Percentiles rank a stretch among this genome's conserved stretches.
These are phyloP conservation scores for Chaunax sp. DNA, from an alignment of 2,797 vertebrate species.

Conservation along the genomic window DNA sequence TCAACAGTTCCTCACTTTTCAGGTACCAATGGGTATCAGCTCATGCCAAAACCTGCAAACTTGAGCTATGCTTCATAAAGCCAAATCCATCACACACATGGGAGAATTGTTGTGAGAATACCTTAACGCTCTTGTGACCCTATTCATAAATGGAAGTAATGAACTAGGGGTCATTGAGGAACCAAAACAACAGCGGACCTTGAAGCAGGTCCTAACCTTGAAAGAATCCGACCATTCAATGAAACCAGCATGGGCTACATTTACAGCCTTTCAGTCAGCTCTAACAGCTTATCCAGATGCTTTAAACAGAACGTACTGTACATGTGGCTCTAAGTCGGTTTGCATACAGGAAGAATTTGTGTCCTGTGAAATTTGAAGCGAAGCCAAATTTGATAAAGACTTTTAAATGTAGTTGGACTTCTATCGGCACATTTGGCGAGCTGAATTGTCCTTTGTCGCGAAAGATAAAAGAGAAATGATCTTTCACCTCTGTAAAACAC, in stretches of 20 bases:
- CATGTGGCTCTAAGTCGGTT: not conserved
- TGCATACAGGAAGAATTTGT: constrained; percentile 5
- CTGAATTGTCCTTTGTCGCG: constrained; percentile 7
- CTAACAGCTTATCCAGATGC: constrained; percentile 21
- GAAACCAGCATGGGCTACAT: constrained; percentile 52
- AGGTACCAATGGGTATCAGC: not conserved
- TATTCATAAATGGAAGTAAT: constrained; percentile 42
- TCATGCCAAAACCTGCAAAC: constrained; percentile 22
- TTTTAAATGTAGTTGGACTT: not conserved
- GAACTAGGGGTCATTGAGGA: constrained; percentile 38
- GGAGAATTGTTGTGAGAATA: constrained; percentile 47
- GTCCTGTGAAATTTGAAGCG: constrained; percentile 9
- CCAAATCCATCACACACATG: constrained; percentile 38
- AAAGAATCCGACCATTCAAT: constrained; percentile 43
- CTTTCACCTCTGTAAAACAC: constrained; percentile 30
- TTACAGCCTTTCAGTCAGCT: constrained; percentile 17
- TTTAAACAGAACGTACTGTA: constrained; percentile 21
- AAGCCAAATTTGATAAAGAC: constrained; percentile 24
- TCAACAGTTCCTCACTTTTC: no score
- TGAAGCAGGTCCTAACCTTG: constrained; percentile 14
- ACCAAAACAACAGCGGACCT: constrained; percentile 27
- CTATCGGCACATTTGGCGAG: not conserved
- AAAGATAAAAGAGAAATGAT: constrained; percentile 14
- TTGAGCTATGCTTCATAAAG: not conserved
- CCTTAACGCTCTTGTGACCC: constrained; percentile 27